These are phyloP conservation scores for Pyrrhosoma nymphula DNA, from an alignment of 2,888 invertebrate species.

Conservation along the genomic window DNA sequence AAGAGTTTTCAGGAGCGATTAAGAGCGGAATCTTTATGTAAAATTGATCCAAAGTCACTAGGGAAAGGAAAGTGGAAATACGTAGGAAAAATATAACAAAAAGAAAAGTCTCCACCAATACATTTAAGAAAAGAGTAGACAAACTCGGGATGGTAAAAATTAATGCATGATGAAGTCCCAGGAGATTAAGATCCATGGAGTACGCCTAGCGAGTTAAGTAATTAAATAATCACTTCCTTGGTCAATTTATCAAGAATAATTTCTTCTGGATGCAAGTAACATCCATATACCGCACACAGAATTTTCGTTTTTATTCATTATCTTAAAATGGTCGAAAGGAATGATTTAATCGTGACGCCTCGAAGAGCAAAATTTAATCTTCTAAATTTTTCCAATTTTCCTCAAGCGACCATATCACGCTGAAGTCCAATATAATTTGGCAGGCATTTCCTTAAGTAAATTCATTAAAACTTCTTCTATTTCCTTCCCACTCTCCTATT, in stretches of 20 bases:
- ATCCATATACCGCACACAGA: not conserved
- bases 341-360: not conserved
- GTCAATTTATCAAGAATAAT: not conserved
- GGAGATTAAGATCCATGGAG: not conserved
- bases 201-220: not conserved
- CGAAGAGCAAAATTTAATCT: conserved; percentile 39
- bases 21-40: too few species aligned
- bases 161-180: not conserved
- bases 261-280: not conserved
- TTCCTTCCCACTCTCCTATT: conserved; percentile 29
- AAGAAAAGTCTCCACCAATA: too few species aligned
- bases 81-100: too few species aligned
- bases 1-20: too few species aligned
- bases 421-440: conserved; percentile 53
- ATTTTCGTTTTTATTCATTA: not conserved
- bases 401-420: not conserved
- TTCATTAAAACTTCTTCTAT: conserved; percentile 60
- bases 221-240: not conserved
- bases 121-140: not conserved
- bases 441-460: conserved; percentile 38
- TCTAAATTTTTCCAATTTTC: not conserved
- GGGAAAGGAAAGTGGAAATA: too few species aligned
- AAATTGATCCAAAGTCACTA: too few species aligned
- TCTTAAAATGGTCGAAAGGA: not conserved
- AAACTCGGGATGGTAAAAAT: not conserved